phyloP scores from a whole-genome alignment of 2,113 vertebrate species.

The Oophaga pumilio region DNA sequence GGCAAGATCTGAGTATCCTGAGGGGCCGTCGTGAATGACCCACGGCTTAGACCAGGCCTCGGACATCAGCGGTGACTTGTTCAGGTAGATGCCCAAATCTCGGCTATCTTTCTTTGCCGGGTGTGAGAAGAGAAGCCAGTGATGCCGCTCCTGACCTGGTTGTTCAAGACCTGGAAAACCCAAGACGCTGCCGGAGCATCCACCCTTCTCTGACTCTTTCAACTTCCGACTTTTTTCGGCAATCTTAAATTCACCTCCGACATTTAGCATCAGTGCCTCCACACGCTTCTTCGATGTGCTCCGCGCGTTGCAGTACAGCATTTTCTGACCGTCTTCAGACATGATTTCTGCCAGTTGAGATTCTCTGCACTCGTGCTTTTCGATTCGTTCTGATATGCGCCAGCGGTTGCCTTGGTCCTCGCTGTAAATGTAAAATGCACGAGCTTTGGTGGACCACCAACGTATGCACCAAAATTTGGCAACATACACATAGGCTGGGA shows the following conservation, averaged over 20 bases:
- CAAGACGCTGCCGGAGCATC: slow-evolving; percentile 90
- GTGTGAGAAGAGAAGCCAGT: slow-evolving; percentile 89
- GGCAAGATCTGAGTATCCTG: slow-evolving; percentile 88
- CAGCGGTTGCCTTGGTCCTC: slow-evolving; percentile 81
- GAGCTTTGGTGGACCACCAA: slow-evolving; percentile 67
- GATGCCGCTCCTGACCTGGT: not conserved
- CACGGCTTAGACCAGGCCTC: slow-evolving; percentile 75
- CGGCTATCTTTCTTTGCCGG: slow-evolving; percentile 74
- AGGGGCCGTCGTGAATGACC: slow-evolving; percentile 80
- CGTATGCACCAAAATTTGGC: slow-evolving; percentile 63
- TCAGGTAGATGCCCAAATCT: slow-evolving; percentile 85
- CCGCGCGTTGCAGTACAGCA: slow-evolving; percentile 88
- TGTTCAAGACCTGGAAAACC: slow-evolving; percentile 68
- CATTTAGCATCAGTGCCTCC: slow-evolving; percentile 77
- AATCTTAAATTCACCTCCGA: slow-evolving; percentile 72
- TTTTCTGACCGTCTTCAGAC: slow-evolving; percentile 62
- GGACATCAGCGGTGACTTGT: slow-evolving; percentile 71
- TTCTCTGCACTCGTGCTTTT: slow-evolving; percentile 69
- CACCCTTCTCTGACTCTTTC: slow-evolving; percentile 66
- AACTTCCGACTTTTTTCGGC: slow-evolving; percentile 68
- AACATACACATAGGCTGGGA: slow-evolving; percentile 86
- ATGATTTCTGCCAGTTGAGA: slow-evolving; percentile 86
- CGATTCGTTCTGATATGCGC: slow-evolving; percentile 72
- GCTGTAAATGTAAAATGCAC: slow-evolving; percentile 84
- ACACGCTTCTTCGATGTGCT: slow-evolving; percentile 69